Base-by-base conservation (phyloP, 2,113 vertebrate species). In the Albula glossodonta region DNA sequence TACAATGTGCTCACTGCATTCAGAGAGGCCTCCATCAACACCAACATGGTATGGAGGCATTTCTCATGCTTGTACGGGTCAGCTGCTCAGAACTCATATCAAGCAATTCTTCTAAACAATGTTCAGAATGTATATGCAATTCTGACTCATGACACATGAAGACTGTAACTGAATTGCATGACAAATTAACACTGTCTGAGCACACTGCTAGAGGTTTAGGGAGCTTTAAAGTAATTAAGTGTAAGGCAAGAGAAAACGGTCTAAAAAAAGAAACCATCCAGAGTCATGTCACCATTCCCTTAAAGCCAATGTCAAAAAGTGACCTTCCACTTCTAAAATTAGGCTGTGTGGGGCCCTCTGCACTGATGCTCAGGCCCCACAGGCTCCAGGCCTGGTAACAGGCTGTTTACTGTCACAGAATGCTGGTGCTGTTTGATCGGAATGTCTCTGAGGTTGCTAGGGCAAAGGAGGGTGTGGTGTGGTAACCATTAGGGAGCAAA, bases 251-350 rank as follows among this genome's bases (percentile, higher is more conserved):
- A 63, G 48, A 57, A 78, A 51, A 74, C 51, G 80, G 51, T 51
- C 41, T 84, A 81, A 88, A 90, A 86, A 85, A 63, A 87, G 60
- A 2, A 25, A 17, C 52, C 49, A 41, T 53, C 31, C 80, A 41
- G 83, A 85, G 10, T 82, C 53, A 51, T 77, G 78, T 85, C 84
- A 77, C 83, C 80, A 81, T 80, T 83, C 85, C 85, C 63, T 49
- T 82, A 41, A 57, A 77, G 80, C 57, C 56, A 82, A 81, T 85
- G 86, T 87, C 87, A 85, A 86, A 89, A 90, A 84, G 53, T 87
- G 87, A 87, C 88, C 86, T 86, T 87, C 86, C 80, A 51, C 19
- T 79, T 88, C 88, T 88, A 89, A 86, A 91, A 83, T 88, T 88
- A 89, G 89, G 80, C 60, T 50, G 52, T 74, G 63, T 83, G 80